Base-by-base conservation (phyloP, 2,888 invertebrate genomes). In the Candidula unifasciata region DNA sequence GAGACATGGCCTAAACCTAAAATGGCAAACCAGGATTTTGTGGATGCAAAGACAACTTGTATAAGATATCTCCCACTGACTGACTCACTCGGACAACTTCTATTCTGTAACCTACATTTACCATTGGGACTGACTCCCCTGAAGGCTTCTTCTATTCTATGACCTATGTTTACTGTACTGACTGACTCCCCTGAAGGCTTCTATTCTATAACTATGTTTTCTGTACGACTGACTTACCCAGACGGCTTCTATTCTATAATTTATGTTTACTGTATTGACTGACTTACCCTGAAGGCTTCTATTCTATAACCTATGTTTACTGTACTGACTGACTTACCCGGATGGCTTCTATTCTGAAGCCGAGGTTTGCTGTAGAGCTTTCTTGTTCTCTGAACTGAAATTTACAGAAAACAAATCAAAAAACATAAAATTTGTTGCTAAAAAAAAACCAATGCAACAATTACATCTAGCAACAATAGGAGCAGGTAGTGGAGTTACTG, bases 341-440 rank as follows among this genome's bases (percentile, higher is more conserved):
- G 93, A 99, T 96, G 3, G 98, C 99, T 94, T 99, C 99, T 90
- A 99, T 97, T 89, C 99, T 95, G 94, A 99, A 99, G 5, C 99
- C 99, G 91, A 97, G 96, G 85, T 96, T 96, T 87, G 97, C 97
- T 0, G 98, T 97, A 3, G 98, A 98, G 86, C 98, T 98, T 93
- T 97, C 96, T 88, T 97, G 95, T 94, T 99, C 99, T 83, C 99
- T 87, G 86, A 92, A 92, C 91, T 92, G 87, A 54, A 87, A 60
- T 60, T 6, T 60, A 60, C 3, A 60, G 60, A n/a, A 60, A 60
- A 60, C 24, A 68, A 37, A 37, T 37, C n/a, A 13, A 44, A 13
- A 13, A 44, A 13, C 44, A 10, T 44, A 44, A 44, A 44, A 6
- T 10, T 13, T 10, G 44, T 10, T 10, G 13, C 13, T 13, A 44